phyloP scores from a whole-genome alignment of 2,888 invertebrate genomes.

The Diarsia rubi region DNA sequence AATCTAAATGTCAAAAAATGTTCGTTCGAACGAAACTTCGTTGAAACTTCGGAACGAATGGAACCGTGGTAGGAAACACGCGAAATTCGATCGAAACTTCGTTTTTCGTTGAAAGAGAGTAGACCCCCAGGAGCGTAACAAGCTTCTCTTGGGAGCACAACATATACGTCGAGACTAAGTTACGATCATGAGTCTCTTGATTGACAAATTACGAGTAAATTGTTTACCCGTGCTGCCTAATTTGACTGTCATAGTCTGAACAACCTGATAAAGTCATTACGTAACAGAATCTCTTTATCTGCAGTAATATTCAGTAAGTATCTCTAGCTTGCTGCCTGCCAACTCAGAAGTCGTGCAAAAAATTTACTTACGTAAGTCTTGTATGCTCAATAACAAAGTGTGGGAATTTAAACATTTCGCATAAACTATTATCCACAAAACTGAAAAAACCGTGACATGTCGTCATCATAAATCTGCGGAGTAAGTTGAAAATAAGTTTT shows the following conservation, averaged over 20 bases:
- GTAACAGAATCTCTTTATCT: constrained; percentile 16
- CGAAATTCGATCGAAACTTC: too few relatives aligned
- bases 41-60: too few relatives aligned
- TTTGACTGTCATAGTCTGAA: constrained; percentile 46
- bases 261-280: constrained; percentile 23
- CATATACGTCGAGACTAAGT: constrained; percentile 30
- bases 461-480: constrained; percentile 12
- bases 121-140: constrained; percentile 56
- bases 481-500: constrained; percentile 4
- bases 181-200: constrained; percentile 42
- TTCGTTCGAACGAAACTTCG: too few relatives aligned
- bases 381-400: constrained; percentile 21
- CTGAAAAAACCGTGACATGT: constrained; percentile 24
- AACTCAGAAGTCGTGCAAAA: constrained; percentile 24
- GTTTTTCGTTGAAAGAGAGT: too few relatives aligned
- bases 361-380: neutral
- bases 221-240: constrained; percentile 48
- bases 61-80: too few relatives aligned
- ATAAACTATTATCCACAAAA: constrained; percentile 17
- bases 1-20: too few relatives aligned
- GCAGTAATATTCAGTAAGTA: constrained; percentile 12
- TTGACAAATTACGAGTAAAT: constrained; percentile 56
- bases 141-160: constrained; percentile 67
- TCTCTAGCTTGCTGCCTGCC: constrained; percentile 22
- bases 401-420: constrained; percentile 32